A percentile compares a stretch with the other conserved stretches of the same genome.
These are phyloP conservation scores for Astatoreochromis straeleni DNA, from an alignment of 2,113 vertebrate species.

Conservation along the genomic window DNA sequence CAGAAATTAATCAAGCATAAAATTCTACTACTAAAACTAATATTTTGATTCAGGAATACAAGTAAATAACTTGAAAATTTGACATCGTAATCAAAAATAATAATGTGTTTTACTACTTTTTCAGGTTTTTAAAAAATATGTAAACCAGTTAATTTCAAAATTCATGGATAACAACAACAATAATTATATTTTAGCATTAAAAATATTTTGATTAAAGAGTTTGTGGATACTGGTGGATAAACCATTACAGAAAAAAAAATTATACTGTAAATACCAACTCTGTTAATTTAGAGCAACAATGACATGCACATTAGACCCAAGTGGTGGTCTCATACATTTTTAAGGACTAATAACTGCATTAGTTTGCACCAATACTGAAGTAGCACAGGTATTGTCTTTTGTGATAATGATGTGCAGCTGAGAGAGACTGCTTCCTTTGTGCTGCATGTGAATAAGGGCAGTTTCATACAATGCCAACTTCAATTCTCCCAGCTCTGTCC, in stretches of 20 bases:
- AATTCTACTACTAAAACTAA: neutral
- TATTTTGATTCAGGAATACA: neutral
- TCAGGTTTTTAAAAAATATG: neutral
- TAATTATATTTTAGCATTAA: neutral
- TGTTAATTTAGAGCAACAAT: neutral
- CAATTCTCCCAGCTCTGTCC: neutral
- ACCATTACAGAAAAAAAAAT: neutral
- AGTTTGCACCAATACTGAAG: neutral
- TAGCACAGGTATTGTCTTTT: neutral
- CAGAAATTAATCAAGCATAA: neutral
- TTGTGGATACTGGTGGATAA: neutral
- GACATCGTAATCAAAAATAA: neutral
- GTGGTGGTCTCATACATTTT: neutral
- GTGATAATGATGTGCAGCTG: neutral
- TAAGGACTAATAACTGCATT: neutral
- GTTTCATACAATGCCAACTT: neutral
- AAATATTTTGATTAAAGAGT: neutral
- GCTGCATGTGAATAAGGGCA: neutral
- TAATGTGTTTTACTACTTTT: neutral
- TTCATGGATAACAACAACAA: neutral
- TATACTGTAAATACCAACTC: neutral
- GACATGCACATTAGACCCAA: neutral
- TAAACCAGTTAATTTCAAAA: neutral
- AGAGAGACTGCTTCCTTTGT: neutral
- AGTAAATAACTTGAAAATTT: neutral